phyloP scores from a whole-genome alignment of 2,797 vertebrate genomes.

The Peromyscus attwateri region DNA sequence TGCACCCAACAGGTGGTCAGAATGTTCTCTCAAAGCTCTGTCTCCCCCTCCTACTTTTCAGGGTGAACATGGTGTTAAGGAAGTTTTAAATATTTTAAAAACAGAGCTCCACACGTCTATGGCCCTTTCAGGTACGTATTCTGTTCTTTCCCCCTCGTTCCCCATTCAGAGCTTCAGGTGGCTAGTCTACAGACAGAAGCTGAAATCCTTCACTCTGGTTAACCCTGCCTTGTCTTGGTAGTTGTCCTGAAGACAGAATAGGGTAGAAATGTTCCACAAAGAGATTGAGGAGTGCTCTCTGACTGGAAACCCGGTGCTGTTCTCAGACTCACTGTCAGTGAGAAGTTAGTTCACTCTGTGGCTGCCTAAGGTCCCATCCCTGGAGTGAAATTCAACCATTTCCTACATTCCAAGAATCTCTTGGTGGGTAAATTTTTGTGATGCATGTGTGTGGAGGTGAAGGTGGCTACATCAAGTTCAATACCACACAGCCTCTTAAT shows the following conservation, averaged over 20 bases:
- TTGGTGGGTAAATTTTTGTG: neutral
- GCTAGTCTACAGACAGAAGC: neutral
- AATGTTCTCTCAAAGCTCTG: conserved; percentile 22
- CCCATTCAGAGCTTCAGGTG: neutral
- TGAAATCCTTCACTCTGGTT: neutral
- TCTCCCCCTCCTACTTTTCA: conserved; percentile 79
- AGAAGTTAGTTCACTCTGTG: neutral
- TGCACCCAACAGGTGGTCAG: neutral
- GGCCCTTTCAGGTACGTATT: conserved; percentile 93
- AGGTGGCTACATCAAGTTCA: neutral
- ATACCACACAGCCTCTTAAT: fast-evolving
- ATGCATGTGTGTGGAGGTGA: neutral
- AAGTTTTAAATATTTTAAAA: conserved; percentile 94
- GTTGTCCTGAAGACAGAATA: neutral
- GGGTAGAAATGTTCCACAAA: neutral
- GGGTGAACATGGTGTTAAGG: conserved; percentile 94
- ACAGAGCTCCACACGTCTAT: conserved; percentile 95
- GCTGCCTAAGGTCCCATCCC: neutral
- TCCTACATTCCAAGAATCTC: neutral
- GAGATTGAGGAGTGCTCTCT: neutral
- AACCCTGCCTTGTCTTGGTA: neutral
- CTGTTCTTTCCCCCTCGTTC: no score
- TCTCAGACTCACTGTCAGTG: neutral
- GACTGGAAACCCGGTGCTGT: neutral
- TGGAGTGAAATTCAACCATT: neutral